phyloP scores from a whole-genome alignment of 1,140 invertebrate species.

The Delia radicum region DNA sequence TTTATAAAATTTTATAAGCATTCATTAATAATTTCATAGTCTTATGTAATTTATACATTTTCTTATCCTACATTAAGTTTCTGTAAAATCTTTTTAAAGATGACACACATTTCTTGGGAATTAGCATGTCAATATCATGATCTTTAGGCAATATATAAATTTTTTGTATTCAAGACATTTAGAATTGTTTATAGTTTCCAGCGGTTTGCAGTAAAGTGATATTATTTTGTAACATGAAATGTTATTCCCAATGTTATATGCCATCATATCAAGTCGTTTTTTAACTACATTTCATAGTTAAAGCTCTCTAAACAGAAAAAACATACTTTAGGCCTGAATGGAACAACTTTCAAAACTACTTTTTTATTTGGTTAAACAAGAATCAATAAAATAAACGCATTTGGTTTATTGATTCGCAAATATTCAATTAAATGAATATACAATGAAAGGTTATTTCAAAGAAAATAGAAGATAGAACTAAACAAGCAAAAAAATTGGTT shows the following conservation, averaged over 20 bases:
- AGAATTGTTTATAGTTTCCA: neutral
- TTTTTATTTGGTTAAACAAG: neutral
- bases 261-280: neutral
- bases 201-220: neutral
- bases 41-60: no score
- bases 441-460: no score
- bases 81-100: neutral
- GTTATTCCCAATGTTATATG: neutral
- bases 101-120: neutral
- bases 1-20: no score
- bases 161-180: neutral
- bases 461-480: no score
- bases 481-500: no score
- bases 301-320: neutral
- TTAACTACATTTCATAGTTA: neutral
- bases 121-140: neutral
- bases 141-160: neutral
- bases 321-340: neutral
- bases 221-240: neutral
- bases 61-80: neutral
- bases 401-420: no score
- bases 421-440: no score
- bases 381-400: no score
- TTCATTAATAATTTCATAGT: no score
- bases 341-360: slow-evolving; percentile 1